These are phyloP conservation scores for Climacteris rufus DNA, from an alignment of 2,113 vertebrate species.

Conservation along the genomic window DNA sequence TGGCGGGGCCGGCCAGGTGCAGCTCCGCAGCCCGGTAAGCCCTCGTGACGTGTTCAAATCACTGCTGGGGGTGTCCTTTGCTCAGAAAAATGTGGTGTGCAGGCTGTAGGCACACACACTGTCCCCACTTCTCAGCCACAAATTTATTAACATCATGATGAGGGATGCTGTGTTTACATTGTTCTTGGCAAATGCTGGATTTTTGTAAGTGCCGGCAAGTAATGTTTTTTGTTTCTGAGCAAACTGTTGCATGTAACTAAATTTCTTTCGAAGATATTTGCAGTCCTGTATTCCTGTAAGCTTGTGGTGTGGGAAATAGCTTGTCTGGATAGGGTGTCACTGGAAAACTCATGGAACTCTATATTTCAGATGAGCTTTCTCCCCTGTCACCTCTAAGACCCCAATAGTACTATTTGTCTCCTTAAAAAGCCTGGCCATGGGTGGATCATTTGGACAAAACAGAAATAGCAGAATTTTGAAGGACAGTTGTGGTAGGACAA, in stretches of 20 bases:
- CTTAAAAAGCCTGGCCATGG: background rate
- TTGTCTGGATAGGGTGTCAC: background rate
- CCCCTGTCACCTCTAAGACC: background rate
- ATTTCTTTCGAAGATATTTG: background rate
- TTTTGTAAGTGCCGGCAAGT: background rate
- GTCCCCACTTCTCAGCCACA: background rate
- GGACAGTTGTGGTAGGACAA: background rate
- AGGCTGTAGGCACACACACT: background rate
- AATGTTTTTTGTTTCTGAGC: background rate
- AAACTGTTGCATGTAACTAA: background rate
- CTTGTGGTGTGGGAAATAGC: background rate
- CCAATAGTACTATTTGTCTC: rapidly evolving
- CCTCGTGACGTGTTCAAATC: background rate
- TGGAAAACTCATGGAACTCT: background rate
- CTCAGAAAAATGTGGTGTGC: background rate
- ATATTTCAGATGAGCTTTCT: background rate
- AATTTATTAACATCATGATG: background rate
- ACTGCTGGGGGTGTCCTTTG: background rate
- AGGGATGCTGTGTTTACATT: background rate
- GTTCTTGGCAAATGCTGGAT: background rate
- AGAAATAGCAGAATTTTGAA: background rate
- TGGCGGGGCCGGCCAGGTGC: conserved; percentile 75
- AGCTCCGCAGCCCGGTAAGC: conserved; percentile 82
- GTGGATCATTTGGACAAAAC: background rate
- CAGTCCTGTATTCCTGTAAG: background rate